A percentile compares a stretch with the other conserved stretches of the same genome.
Conservation (phyloP, 2,113 vertebrate genomes). For the Pomatorhinus ruficollis region DNA sequence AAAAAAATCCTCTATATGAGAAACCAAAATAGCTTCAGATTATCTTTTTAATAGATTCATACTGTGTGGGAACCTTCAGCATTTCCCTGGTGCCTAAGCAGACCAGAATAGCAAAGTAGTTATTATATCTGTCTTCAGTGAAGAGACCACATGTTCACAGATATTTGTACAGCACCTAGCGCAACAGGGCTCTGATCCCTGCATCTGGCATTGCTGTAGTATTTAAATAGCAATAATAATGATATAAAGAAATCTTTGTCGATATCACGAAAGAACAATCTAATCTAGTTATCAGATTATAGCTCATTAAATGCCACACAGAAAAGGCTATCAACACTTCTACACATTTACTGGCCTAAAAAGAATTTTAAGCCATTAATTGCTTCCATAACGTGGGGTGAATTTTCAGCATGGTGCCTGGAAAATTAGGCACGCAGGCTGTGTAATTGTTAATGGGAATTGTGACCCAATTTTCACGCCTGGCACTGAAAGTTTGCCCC, state of each 20-base stretch:
- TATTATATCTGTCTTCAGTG: constrained; percentile 70
- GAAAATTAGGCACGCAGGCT: constrained; percentile 70
- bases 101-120: constrained; percentile 73
- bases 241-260: constrained; percentile 55
- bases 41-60: constrained; percentile 76
- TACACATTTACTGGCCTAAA: constrained; percentile 64
- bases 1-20: constrained; percentile 55
- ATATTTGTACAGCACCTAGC: constrained; percentile 61
- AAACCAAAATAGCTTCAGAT: constrained; percentile 74
- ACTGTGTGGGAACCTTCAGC: constrained; percentile 74
- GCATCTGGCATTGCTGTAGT: constrained; percentile 49
- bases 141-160: constrained; percentile 62
- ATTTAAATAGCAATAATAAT: constrained; percentile 61
- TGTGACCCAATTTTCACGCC: constrained; percentile 72
- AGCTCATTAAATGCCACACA: constrained; percentile 62
- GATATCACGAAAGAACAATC: constrained; percentile 59
- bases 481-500: constrained; percentile 70
- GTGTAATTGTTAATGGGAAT: constrained; percentile 71
- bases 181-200: constrained; percentile 54
- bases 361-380: constrained; percentile 71
- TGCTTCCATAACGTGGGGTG: constrained; percentile 68
- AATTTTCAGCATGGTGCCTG: constrained; percentile 69
- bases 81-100: constrained; percentile 71
- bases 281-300: constrained; percentile 69
- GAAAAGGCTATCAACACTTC: constrained; percentile 69